Conservation (phyloP, 2,888 invertebrate species). For the Ctenicera cuprea region DNA sequence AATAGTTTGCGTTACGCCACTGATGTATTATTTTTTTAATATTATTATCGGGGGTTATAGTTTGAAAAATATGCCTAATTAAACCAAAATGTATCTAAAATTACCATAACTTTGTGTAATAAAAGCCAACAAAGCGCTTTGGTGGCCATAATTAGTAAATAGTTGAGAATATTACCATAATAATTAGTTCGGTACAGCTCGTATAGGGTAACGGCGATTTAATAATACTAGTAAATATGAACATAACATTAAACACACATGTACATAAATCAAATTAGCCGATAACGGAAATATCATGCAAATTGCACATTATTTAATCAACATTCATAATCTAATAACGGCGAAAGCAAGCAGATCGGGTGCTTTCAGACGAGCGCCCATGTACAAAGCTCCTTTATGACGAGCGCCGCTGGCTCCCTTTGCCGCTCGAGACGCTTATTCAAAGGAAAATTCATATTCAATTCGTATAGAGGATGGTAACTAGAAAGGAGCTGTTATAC, state of each 20-base stretch:
- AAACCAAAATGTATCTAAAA: too few relatives aligned
- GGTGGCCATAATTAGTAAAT: constrained; percentile 16
- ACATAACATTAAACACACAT: constrained; percentile 38
- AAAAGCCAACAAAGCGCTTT: background rate
- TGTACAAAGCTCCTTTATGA: constrained; percentile 42
- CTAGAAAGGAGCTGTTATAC: constrained; percentile 63
- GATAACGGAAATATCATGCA: constrained; percentile 52
- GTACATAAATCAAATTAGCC: constrained; percentile 45
- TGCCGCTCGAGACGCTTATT: constrained; percentile 41
- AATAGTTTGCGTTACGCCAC: too few relatives aligned
- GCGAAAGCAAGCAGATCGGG: constrained; percentile 30
- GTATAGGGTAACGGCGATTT: constrained; percentile 33
- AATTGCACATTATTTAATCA: constrained; percentile 53
- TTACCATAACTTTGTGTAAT: too few relatives aligned
- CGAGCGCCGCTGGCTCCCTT: constrained; percentile 48
- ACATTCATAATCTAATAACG: constrained; percentile 49
- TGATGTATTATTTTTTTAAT: too few relatives aligned
- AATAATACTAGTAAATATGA: constrained; percentile 37
- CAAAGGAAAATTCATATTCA: constrained; percentile 64
- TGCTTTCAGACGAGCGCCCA: constrained; percentile 35
- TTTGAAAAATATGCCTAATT: too few relatives aligned
- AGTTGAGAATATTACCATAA: constrained; percentile 28
- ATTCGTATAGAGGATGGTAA: constrained; percentile 62
- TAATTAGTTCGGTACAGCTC: constrained; percentile 13
- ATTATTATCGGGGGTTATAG: too few relatives aligned